Evolutionary conservation across 2,888 invertebrate genomes (phyloP).

Genomic region (Apodemia duryi): DNA sequence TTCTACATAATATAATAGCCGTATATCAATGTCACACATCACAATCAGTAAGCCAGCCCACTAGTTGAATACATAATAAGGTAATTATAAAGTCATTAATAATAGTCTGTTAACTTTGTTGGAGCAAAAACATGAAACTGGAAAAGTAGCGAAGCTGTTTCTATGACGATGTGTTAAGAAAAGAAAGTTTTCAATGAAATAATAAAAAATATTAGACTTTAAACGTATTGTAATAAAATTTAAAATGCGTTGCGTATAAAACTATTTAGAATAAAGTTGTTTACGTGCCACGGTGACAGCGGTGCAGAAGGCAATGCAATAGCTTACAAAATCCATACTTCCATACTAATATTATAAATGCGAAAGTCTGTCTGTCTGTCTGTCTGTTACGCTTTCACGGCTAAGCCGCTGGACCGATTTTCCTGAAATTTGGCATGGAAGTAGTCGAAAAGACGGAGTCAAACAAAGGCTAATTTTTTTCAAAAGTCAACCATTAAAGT

Average conservation of each 20-base stretch:
- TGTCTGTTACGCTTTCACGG: too few relatives aligned
- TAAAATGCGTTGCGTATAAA: neutral
- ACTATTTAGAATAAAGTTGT: neutral
- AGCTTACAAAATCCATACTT: neutral
- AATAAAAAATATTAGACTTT: neutral
- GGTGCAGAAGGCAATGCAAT: neutral
- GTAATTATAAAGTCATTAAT: constrained; percentile 9
- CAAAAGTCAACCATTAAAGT: too few relatives aligned
- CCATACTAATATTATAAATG: too few relatives aligned
- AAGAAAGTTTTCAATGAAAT: neutral
- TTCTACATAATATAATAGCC: neutral
- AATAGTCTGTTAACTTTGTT: constrained; percentile 8
- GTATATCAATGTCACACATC: constrained; percentile 9
- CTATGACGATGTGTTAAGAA: constrained; percentile 1
- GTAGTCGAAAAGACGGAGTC: too few relatives aligned
- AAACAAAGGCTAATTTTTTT: too few relatives aligned
- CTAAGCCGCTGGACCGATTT: too few relatives aligned
- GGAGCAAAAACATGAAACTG: constrained; percentile 10
- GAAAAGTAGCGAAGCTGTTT: constrained; percentile 8
- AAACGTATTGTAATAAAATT: neutral
- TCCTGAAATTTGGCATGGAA: too few relatives aligned
- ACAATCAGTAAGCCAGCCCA: constrained; percentile 1
- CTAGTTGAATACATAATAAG: constrained; percentile 9
- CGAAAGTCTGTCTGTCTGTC: too few relatives aligned
- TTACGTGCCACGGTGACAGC: neutral